Conservation (phyloP, 2,888 invertebrate species). For the Micoletzkya japonica region DNA sequence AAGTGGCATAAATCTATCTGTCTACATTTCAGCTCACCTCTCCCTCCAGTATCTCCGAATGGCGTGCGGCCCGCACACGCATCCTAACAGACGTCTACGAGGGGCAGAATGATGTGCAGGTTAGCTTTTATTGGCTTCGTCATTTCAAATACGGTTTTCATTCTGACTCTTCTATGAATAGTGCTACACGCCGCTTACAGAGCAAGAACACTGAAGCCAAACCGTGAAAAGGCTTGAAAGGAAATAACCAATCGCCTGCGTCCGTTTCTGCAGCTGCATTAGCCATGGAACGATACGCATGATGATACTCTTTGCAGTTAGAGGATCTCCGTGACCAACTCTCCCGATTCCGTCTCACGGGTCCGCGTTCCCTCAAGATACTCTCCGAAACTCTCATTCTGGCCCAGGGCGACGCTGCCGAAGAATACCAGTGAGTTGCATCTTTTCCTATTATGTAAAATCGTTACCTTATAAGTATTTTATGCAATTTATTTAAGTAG, state of each 20-base stretch:
- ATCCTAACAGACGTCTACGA: conserved; percentile 30
- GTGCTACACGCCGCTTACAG: no score
- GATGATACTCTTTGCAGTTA: conserved; percentile 33
- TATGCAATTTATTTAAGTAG: neutral
- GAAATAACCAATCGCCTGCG: no score
- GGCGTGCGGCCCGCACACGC: conserved; percentile 13
- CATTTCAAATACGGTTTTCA: neutral
- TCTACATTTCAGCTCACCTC: conserved; percentile 10
- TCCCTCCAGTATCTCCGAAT: conserved; percentile 14
- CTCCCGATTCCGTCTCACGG: conserved; percentile 39
- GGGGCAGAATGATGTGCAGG: conserved; percentile 14
- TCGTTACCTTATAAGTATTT: neutral
- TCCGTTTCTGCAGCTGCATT: no score
- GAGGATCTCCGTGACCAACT: conserved; percentile 42
- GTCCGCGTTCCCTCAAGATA: conserved; percentile 26
- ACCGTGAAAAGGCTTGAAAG: no score
- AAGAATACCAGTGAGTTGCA: conserved; percentile 26
- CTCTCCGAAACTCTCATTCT: conserved; percentile 25
- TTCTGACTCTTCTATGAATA: no score
- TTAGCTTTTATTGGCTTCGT: neutral
- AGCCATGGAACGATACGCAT: no score
- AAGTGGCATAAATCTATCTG: no score
- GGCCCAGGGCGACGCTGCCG: conserved; percentile 13
- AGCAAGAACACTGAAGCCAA: no score
- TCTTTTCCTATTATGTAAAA: neutral